These are phyloP conservation scores for Lanistes nyassanus DNA, from an alignment of 1,140 invertebrate genomes.

Conservation along the genomic window DNA sequence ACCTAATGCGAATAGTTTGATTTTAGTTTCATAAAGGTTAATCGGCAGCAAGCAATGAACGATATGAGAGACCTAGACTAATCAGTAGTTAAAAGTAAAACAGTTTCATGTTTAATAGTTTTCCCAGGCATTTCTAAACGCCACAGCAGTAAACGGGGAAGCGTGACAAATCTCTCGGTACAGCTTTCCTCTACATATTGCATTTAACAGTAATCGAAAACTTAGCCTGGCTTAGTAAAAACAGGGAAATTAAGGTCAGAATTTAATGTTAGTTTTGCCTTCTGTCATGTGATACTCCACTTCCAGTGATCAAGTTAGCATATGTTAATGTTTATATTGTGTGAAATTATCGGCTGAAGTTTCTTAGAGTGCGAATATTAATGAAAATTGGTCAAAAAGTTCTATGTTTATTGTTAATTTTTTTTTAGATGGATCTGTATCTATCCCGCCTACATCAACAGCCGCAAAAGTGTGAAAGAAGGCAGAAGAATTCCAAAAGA, in stretches of 20 bases:
- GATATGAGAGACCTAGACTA: not conserved
- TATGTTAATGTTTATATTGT: not conserved
- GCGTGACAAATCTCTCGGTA: too few species aligned
- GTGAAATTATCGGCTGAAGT: not conserved
- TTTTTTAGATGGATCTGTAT: slow-evolving; percentile 88
- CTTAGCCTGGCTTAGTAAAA: too few species aligned
- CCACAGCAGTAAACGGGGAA: too few species aligned
- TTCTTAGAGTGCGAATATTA: not conserved
- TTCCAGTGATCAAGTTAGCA: not conserved
- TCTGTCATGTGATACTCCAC: too few species aligned
- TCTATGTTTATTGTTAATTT: slow-evolving; percentile 25
- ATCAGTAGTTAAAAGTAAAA: too few species aligned
- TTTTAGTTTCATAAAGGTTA: not conserved
- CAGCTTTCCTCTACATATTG: too few species aligned
- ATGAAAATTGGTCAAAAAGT: not conserved
- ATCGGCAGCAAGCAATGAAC: not conserved
- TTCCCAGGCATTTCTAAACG: too few species aligned
- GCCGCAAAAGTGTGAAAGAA: slow-evolving; percentile 87
- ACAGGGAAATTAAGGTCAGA: not conserved
- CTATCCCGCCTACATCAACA: slow-evolving; percentile 96
- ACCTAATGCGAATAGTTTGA: not conserved
- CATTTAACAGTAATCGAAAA: too few species aligned
- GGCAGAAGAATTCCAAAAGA: slow-evolving; percentile 86
- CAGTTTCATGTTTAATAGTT: too few species aligned
- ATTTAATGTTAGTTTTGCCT: slow-evolving; percentile 4